A percentile compares a stretch with the other conserved stretches of the same genome.
Evolutionary conservation across 2,797 vertebrate species (phyloP).

Genomic region (Cyprinodon diabolis): DNA sequence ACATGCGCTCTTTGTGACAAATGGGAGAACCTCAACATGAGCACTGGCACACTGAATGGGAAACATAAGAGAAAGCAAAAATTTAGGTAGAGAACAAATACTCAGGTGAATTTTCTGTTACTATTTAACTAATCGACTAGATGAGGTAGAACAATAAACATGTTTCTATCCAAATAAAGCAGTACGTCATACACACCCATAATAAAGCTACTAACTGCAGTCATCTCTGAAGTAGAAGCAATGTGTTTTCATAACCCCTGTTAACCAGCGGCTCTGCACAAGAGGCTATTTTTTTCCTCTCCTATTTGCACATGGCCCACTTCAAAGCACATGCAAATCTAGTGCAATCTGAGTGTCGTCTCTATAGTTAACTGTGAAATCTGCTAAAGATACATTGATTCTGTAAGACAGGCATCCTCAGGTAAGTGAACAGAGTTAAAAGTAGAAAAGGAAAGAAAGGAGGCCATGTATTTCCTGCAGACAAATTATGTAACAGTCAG

Average conservation of each 20-base stretch:
- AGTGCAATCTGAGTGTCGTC: conserved; percentile 27
- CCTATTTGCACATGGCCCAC: conserved; percentile 52
- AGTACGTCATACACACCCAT: conserved; percentile 6
- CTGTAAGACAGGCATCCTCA: conserved; percentile 61
- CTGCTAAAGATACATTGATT: conserved; percentile 53
- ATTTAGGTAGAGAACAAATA: too few species aligned
- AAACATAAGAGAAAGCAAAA: neutral
- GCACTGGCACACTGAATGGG: neutral
- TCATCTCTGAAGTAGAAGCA: conserved; percentile 46
- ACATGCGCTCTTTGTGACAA: conserved; percentile 27
- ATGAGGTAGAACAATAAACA: neutral
- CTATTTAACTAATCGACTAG: neutral
- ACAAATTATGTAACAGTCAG: conserved; percentile 67
- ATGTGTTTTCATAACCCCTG: conserved; percentile 61
- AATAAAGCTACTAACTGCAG: conserved; percentile 28
- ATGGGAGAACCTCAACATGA: conserved; percentile 7
- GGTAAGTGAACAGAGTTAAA: conserved; percentile 37
- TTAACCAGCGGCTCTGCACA: conserved; percentile 38
- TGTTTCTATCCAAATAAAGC: neutral
- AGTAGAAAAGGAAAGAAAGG: conserved; percentile 9
- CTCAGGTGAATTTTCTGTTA: neutral
- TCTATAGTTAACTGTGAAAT: conserved; percentile 27
- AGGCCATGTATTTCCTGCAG: conserved; percentile 50
- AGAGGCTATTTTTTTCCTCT: conserved; percentile 39
- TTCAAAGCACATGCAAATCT: conserved; percentile 57